phyloP scores from a whole-genome alignment of 2,797 vertebrate species.

The Potorous gilbertii region DNA sequence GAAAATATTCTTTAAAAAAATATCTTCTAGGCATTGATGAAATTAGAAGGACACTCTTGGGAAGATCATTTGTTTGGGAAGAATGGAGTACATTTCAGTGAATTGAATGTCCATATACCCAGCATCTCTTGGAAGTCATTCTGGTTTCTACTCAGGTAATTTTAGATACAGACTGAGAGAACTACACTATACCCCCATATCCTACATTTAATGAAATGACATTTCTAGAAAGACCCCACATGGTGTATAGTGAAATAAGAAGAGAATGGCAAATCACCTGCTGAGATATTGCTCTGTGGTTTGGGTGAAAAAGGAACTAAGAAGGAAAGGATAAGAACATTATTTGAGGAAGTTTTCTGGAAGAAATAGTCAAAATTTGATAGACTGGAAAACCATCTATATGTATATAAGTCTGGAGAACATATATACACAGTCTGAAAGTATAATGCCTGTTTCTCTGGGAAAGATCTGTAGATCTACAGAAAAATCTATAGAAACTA shows the following conservation, averaged over 20 bases:
- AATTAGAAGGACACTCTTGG: background rate
- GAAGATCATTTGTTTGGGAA: background rate
- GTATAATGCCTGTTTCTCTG: background rate
- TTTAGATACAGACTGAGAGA: background rate
- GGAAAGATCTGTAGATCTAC: background rate
- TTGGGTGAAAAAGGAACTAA: background rate
- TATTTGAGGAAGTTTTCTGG: background rate
- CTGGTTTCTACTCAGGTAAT: background rate
- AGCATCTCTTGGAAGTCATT: background rate
- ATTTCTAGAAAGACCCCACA: background rate
- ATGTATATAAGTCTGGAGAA: background rate
- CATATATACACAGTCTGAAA: background rate
- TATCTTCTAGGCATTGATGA: background rate
- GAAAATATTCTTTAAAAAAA: background rate
- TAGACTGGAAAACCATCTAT: background rate
- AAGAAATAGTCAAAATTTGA: background rate
- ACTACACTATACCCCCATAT: background rate
- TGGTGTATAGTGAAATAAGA: background rate
- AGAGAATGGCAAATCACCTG: background rate
- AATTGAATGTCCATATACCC: background rate
- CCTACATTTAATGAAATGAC: background rate
- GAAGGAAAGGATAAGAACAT: background rate
- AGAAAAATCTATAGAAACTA: background rate
- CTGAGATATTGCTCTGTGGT: background rate
- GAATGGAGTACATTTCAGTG: background rate